Percentiles rank a stretch among this genome's conserved stretches.
Evolutionary conservation across 2,113 vertebrate genomes (phyloP).

Genomic region (Trogon surrucura): DNA sequence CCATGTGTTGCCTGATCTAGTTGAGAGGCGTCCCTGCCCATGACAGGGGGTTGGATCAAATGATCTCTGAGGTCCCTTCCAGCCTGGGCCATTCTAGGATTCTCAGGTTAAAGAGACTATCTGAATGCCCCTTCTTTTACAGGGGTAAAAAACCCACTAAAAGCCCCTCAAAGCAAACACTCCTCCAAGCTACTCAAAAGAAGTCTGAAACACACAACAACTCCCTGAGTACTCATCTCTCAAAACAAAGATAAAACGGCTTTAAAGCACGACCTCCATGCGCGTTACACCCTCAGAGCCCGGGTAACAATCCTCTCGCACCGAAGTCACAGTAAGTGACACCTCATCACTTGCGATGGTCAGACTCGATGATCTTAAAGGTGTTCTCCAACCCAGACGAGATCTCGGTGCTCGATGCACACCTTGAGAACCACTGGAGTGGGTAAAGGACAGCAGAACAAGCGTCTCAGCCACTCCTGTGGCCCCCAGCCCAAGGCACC

Average conservation of each 20-base stretch:
- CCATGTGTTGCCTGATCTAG: too few species aligned
- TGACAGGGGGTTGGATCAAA: too few species aligned
- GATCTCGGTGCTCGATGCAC: accelerated
- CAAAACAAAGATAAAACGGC: not conserved
- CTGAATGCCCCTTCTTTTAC: not conserved
- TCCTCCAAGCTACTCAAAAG: not conserved
- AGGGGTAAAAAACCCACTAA: not conserved
- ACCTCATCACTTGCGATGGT: too few species aligned
- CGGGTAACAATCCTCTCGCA: not conserved
- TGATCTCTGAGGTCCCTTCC: too few species aligned
- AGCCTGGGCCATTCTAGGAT: too few species aligned
- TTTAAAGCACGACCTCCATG: not conserved
- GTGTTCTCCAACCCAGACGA: too few species aligned
- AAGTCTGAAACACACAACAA: not conserved
- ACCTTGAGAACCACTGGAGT: not conserved
- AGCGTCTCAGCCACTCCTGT: not conserved
- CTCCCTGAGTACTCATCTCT: accelerated
- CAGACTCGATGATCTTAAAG: too few species aligned
- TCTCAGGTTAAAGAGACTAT: not conserved
- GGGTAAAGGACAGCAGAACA: not conserved
- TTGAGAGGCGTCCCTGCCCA: too few species aligned
- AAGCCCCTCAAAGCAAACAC: accelerated
- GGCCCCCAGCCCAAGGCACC: not conserved
- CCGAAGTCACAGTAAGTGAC: accelerated
- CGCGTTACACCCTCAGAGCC: not conserved